Evolutionary conservation across 2,113 vertebrate species (phyloP).

Genomic region (Heptranchias perlo): DNA sequence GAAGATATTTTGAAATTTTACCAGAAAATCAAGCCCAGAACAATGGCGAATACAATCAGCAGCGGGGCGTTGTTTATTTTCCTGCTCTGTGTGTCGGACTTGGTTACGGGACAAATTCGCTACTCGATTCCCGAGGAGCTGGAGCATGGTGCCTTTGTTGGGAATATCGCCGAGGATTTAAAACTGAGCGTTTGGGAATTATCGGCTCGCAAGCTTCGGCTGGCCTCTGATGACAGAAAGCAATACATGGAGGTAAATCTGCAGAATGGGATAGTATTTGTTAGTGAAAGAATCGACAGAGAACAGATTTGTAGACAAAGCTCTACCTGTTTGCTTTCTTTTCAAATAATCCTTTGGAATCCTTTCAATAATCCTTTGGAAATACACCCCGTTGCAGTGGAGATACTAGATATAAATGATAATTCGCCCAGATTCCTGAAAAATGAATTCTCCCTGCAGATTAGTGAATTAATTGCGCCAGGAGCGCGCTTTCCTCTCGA

Average conservation of each 20-base stretch:
- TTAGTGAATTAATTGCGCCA: slow-evolving; percentile 50
- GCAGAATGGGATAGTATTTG: slow-evolving; percentile 57
- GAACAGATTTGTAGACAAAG: slow-evolving; percentile 57
- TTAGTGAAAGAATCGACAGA: slow-evolving; percentile 61
- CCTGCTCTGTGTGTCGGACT: too few species aligned
- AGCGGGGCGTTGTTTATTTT: too few species aligned
- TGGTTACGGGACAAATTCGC: slow-evolving; percentile 52
- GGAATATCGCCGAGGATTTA: slow-evolving; percentile 62
- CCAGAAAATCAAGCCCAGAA: too few species aligned
- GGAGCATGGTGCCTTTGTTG: slow-evolving; percentile 58
- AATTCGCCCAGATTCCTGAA: slow-evolving; percentile 52
- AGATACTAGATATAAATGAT: slow-evolving; percentile 61
- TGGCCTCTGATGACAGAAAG: slow-evolving; percentile 55
- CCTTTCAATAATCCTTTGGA: slow-evolving; percentile 67
- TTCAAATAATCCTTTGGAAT: slow-evolving; percentile 57
- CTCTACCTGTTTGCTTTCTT: slow-evolving; percentile 51
- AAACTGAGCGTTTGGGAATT: slow-evolving; percentile 51
- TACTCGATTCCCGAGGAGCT: slow-evolving; percentile 66
- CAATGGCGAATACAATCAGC: too few species aligned
- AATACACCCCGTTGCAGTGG: slow-evolving; percentile 54
- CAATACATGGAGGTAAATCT: slow-evolving; percentile 60
- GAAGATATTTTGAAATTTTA: too few species aligned
- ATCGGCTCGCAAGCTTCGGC: slow-evolving; percentile 50
- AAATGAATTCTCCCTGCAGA: slow-evolving; percentile 56
- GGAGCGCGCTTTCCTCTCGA: slow-evolving; percentile 58